These are phyloP conservation scores for Argyrosomus regius DNA, from an alignment of 2,797 vertebrate genomes.

Conservation along the genomic window DNA sequence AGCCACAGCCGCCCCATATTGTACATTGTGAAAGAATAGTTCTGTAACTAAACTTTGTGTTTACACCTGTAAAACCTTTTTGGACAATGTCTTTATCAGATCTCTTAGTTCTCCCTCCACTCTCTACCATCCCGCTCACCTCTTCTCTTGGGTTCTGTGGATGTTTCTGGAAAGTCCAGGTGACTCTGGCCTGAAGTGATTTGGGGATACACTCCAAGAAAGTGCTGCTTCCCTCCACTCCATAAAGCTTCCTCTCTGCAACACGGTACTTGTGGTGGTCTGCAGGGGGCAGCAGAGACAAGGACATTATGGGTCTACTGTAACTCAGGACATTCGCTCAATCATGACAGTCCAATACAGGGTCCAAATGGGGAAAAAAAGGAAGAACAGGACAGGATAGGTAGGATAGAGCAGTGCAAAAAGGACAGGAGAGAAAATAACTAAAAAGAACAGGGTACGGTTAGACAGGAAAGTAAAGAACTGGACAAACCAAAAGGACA, in stretches of 20 bases:
- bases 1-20: background rate
- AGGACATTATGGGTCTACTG: background rate
- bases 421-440: background rate
- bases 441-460: background rate
- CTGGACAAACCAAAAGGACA: background rate
- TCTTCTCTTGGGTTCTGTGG: conserved; percentile 83
- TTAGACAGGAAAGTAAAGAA: background rate
- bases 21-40: background rate
- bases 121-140: conserved; percentile 80
- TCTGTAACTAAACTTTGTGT: background rate
- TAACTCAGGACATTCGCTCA: background rate
- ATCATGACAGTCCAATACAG: background rate
- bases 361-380: background rate
- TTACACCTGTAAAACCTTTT: background rate
- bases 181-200: conserved; percentile 92
- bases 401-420: background rate
- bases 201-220: conserved; percentile 95
- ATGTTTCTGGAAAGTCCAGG: conserved; percentile 93
- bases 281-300: conserved; percentile 76
- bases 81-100: background rate
- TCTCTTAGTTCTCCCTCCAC: background rate
- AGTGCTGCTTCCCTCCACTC: conserved; percentile 93
- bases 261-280: conserved; percentile 88
- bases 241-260: conserved; percentile 91
- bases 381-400: background rate